Evolutionary conservation across 2,797 vertebrate species (phyloP).

Genomic region (Sebastes trivittatus): DNA sequence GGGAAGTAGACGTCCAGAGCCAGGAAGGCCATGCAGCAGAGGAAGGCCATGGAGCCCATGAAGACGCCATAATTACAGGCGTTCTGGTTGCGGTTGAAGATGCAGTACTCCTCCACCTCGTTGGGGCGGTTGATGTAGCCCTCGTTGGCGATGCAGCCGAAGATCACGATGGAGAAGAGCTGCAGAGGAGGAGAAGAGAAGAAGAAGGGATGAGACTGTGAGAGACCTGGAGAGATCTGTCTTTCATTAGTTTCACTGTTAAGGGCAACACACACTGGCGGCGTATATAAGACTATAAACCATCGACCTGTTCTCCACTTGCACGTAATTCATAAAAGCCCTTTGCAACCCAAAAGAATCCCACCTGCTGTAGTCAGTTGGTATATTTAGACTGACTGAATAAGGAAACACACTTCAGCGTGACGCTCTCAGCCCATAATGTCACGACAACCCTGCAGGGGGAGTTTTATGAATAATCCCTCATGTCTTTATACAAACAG

Average conservation of each 20-base stretch:
- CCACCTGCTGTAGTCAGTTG: constrained; percentile 15
- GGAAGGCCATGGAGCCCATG: constrained; percentile 93
- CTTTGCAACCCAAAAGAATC: not conserved
- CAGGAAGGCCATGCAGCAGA: constrained; percentile 93
- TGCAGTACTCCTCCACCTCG: constrained; percentile 88
- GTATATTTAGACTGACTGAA: constrained; percentile 37
- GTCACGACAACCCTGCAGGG: constrained; percentile 15
- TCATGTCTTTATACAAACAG: constrained; percentile 11
- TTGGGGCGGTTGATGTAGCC: constrained; percentile 89
- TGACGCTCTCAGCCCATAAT: constrained; percentile 20
- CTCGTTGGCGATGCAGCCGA: constrained; percentile 95
- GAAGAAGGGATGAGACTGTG: not conserved
- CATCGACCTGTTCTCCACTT: not conserved
- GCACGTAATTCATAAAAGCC: not conserved
- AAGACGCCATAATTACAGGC: constrained; percentile 94
- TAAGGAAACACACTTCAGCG: constrained; percentile 11
- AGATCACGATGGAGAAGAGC: constrained; percentile 97
- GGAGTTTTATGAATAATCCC: constrained; percentile 26
- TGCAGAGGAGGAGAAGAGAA: constrained; percentile 47
- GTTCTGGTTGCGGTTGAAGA: constrained; percentile 95
- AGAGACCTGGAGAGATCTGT: too few relatives aligned
- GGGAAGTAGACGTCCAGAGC: constrained; percentile 95
- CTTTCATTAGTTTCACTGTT: too few relatives aligned
- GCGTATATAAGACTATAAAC: too few relatives aligned
- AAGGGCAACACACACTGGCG: too few relatives aligned